phyloP scores from a whole-genome alignment of 1,140 invertebrate genomes.

The Drosophila micromelanica region DNA sequence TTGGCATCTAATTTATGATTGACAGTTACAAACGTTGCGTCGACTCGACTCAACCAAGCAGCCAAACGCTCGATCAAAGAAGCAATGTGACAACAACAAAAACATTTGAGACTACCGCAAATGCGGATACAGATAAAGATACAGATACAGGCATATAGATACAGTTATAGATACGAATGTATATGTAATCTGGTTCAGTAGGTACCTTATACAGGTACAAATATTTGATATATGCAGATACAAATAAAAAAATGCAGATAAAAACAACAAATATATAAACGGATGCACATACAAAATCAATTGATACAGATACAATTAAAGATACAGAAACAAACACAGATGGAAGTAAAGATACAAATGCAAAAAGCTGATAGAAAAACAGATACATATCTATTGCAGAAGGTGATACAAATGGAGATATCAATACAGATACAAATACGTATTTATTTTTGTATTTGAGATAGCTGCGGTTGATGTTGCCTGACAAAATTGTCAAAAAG shows the following conservation, averaged over 20 bases:
- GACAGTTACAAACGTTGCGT: conserved; percentile 74
- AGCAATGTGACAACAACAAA: conserved; percentile 13
- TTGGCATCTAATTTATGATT: conserved; percentile 80
- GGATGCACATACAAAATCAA: too few species aligned
- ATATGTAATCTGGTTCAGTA: neutral
- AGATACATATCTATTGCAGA: conserved; percentile 1
- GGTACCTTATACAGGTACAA: neutral
- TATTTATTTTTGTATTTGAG: conserved; percentile 32
- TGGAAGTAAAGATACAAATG: neutral
- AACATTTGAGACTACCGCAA: conserved; percentile 49
- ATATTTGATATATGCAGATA: neutral
- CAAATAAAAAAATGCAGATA: neutral
- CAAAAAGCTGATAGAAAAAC: neutral
- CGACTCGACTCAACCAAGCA: conserved; percentile 13
- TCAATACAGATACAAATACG: conserved; percentile 23
- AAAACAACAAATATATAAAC: neutral
- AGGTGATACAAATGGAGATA: conserved; percentile 9
- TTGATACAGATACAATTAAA: conserved; percentile 16
- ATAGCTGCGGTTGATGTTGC: conserved; percentile 36
- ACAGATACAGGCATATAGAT: neutral
- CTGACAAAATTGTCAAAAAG: conserved; percentile 55
- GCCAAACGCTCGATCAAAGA: conserved; percentile 32
- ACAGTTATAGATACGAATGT: neutral
- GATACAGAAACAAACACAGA: conserved; percentile 7
- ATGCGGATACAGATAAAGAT: conserved; percentile 24